These are phyloP conservation scores for Lota lota DNA, from an alignment of 2,113 vertebrate genomes.

Conservation along the genomic window DNA sequence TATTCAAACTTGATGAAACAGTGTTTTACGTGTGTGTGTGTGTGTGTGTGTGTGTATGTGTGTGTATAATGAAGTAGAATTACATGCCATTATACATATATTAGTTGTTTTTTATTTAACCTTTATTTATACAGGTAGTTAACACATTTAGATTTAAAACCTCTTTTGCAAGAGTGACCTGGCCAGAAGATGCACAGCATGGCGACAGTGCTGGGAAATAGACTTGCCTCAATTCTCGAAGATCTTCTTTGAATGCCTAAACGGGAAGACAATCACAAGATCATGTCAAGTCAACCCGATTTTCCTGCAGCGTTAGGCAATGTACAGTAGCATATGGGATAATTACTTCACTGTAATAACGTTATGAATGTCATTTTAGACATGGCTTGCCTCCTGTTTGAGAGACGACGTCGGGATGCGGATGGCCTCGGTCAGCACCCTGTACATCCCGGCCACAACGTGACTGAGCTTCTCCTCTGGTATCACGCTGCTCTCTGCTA, in stretches of 20 bases:
- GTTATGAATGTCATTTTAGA: neutral
- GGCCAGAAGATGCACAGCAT: neutral
- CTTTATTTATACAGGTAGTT: no score
- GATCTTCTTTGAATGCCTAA: conserved; percentile 83
- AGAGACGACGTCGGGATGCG: conserved; percentile 74
- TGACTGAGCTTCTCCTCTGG: conserved; percentile 76
- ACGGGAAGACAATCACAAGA: conserved; percentile 33
- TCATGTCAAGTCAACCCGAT: no score
- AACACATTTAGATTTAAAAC: no score
- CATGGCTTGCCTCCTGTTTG: conserved; percentile 73
- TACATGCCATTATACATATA: no score
- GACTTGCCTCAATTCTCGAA: conserved; percentile 78
- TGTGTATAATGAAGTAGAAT: neutral
- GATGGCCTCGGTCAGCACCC: conserved; percentile 77
- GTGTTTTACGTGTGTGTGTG: neutral
- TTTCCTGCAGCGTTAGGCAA: neutral
- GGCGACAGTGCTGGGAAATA: neutral
- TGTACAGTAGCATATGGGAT: neutral
- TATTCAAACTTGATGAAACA: no score
- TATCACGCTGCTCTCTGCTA: conserved; percentile 67
- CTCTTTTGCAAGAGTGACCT: no score
- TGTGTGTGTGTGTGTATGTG: neutral
- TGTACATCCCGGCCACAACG: conserved; percentile 79
- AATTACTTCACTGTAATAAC: neutral
- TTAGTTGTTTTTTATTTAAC: neutral